Conservation (phyloP, 1,140 invertebrate genomes). For the Popillia japonica region DNA sequence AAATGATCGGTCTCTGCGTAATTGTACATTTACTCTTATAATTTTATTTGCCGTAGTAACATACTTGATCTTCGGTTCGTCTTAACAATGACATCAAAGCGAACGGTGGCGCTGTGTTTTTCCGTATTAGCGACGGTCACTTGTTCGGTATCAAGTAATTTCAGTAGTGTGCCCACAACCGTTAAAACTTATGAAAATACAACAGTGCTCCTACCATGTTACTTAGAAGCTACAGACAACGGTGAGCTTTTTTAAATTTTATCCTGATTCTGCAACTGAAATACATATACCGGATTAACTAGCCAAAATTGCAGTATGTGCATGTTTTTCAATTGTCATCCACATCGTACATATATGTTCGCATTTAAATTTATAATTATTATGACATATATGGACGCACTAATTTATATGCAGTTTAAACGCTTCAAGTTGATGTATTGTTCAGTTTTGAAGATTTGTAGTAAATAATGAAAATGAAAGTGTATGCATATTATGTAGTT, state of each 20-base stretch:
- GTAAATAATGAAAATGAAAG: too few species aligned
- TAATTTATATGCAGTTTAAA: too few species aligned
- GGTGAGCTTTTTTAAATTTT: slow-evolving; percentile 46
- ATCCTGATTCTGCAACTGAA: not conserved
- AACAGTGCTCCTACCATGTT: slow-evolving; percentile 77
- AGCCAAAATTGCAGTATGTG: not conserved
- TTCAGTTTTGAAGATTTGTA: too few species aligned
- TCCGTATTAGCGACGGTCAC: slow-evolving; percentile 12
- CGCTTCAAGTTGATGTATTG: too few species aligned
- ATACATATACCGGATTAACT: not conserved
- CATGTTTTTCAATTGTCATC: not conserved
- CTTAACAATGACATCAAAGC: slow-evolving; percentile 28
- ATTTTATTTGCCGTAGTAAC: slow-evolving; percentile 24
- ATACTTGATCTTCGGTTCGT: not conserved
- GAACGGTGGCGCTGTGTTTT: slow-evolving; percentile 17
- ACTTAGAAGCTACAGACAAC: slow-evolving; percentile 67
- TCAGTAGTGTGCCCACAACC: slow-evolving; percentile 72
- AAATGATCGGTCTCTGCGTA: slow-evolving; percentile 28
- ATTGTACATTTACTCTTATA: slow-evolving; percentile 29
- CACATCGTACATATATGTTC: too few species aligned
- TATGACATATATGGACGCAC: too few species aligned
- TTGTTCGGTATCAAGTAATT: slow-evolving; percentile 46
- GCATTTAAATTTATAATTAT: not conserved
- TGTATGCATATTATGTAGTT: too few species aligned
- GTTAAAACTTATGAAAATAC: slow-evolving; percentile 78